Percentiles rank a stretch among this genome's conserved stretches.
phyloP scores from a whole-genome alignment of 2,888 invertebrate genomes.

The Lampropteryx suffumata region DNA sequence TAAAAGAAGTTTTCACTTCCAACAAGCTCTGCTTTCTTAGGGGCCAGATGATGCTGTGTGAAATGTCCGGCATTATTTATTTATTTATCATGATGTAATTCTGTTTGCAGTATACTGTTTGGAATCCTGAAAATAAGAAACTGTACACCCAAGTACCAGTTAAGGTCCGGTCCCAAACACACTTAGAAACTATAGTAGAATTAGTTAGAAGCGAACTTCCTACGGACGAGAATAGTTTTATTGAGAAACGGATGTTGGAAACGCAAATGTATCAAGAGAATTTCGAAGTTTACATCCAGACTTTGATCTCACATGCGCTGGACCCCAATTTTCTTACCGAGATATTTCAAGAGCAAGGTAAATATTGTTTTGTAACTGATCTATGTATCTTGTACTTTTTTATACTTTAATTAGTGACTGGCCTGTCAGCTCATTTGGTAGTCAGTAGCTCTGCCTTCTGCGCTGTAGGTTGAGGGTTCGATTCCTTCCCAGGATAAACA shows the following conservation, averaged over 20 bases:
- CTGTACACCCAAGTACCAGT: constrained; percentile 91
- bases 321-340: constrained; percentile 95
- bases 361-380: too few species aligned
- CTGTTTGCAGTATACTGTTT: constrained; percentile 89
- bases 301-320: constrained; percentile 93
- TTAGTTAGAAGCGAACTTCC: constrained; percentile 88
- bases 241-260: constrained; percentile 89
- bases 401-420: too few species aligned
- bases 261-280: constrained; percentile 91
- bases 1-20: too few species aligned
- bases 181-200: constrained; percentile 91
- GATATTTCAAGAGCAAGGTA: constrained; percentile 95
- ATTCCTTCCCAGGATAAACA: too few species aligned
- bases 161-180: constrained; percentile 88
- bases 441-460: too few species aligned
- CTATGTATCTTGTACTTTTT: too few species aligned
- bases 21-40: too few species aligned
- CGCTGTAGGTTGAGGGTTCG: too few species aligned
- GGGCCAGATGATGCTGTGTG: too few species aligned
- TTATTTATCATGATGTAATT: neutral
- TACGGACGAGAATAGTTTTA: constrained; percentile 86
- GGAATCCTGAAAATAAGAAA: constrained; percentile 92
- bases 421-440: too few species aligned
- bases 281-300: constrained; percentile 96
- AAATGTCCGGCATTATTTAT: too few species aligned